These are phyloP conservation scores for Falco punctatus DNA, from an alignment of 2,113 vertebrate genomes.

Conservation along the genomic window DNA sequence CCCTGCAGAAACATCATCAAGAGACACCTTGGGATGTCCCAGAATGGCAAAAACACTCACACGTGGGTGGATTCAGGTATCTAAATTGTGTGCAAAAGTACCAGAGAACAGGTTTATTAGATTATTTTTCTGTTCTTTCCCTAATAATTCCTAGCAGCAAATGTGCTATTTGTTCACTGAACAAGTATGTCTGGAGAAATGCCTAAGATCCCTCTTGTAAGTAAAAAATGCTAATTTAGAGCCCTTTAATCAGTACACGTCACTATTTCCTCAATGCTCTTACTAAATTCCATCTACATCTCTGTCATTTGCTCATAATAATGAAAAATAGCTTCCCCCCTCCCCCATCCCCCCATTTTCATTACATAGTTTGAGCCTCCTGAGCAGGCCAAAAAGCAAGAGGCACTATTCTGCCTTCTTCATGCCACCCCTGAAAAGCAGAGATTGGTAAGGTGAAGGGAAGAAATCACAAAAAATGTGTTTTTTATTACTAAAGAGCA, in stretches of 20 bases:
- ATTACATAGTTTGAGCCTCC: neutral
- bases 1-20: neutral
- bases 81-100: neutral
- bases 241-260: neutral
- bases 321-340: neutral
- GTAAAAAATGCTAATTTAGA: neutral
- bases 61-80: neutral
- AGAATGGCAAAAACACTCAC: neutral
- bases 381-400: neutral
- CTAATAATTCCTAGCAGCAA: neutral
- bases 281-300: neutral
- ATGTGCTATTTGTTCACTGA: neutral
- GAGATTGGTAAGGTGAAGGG: rapidly evolving
- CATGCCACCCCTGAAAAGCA: neutral
- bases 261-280: neutral
- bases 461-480: neutral
- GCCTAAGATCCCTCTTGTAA: neutral
- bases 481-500: neutral
- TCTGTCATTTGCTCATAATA: neutral
- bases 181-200: neutral
- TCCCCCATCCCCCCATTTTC: neutral
- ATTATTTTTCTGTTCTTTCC: neutral
- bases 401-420: neutral
- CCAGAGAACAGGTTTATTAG: rapidly evolving
- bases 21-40: neutral